Evolutionary conservation across 1,140 invertebrate species (phyloP).

Genomic region (Bacillus rossius): DNA sequence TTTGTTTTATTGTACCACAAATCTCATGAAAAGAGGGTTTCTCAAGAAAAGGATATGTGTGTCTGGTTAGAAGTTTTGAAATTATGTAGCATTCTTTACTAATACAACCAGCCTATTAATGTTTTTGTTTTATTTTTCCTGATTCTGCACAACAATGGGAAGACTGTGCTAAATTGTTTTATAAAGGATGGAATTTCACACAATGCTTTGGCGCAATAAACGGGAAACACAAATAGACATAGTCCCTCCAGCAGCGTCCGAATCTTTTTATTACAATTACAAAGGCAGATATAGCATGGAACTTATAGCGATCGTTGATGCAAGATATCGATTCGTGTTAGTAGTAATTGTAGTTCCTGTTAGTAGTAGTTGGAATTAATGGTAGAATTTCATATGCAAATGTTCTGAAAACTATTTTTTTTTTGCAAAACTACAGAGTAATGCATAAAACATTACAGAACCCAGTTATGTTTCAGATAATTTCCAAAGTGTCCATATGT

Average conservation of each 20-base stretch:
- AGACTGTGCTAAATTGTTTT: conserved; percentile 25
- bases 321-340: conserved; percentile 35
- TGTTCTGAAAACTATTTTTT: conserved; percentile 28
- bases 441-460: conserved; percentile 15
- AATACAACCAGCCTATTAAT: too few relatives aligned
- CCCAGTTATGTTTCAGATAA: conserved; percentile 8
- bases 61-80: too few relatives aligned
- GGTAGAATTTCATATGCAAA: conserved; percentile 34
- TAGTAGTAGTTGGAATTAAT: conserved; percentile 34
- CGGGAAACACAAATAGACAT: conserved; percentile 34
- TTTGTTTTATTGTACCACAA: too few relatives aligned
- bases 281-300: conserved; percentile 39
- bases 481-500: conserved; percentile 24
- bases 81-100: too few relatives aligned
- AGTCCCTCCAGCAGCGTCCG: conserved; percentile 31
- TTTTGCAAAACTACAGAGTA: conserved; percentile 18
- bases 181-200: conserved; percentile 32
- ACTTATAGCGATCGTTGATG: conserved; percentile 37
- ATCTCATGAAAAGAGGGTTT: too few relatives aligned
- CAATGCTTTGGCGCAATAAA: conserved; percentile 33
- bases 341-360: conserved; percentile 37
- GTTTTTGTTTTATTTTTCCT: conserved; percentile 9
- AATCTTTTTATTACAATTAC: conserved; percentile 41
- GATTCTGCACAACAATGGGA: conserved; percentile 22
- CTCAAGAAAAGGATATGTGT: too few relatives aligned